Conservation (phyloP, 2,888 invertebrate genomes). For the Tryphoninae sp. region DNA sequence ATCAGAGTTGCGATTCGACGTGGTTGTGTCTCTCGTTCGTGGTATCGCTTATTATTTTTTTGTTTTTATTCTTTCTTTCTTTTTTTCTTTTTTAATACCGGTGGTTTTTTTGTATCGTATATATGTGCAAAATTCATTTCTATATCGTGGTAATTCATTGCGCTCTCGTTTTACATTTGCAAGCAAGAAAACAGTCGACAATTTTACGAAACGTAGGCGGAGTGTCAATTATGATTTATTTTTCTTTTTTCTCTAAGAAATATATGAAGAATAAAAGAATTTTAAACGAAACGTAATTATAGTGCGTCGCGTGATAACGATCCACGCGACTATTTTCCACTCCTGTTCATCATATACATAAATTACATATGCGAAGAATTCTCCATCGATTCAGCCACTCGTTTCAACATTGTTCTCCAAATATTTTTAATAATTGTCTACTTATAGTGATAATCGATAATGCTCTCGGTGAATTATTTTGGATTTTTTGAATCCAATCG, state of each 20-base stretch:
- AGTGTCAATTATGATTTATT: neutral
- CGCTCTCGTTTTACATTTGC: neutral
- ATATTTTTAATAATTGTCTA: too few species aligned
- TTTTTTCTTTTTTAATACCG: slow-evolving; percentile 6
- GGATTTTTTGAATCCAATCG: too few species aligned
- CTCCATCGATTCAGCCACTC: too few species aligned
- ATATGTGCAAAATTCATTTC: slow-evolving; percentile 34
- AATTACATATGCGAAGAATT: slow-evolving; percentile 34
- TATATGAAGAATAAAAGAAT: neutral
- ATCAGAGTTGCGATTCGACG: slow-evolving; percentile 65
- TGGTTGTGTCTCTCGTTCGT: neutral
- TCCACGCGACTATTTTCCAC: slow-evolving; percentile 28
- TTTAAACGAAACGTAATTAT: neutral
- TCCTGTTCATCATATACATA: slow-evolving; percentile 30
- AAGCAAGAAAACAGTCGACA: slow-evolving; percentile 20
- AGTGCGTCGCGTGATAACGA: slow-evolving; percentile 33
- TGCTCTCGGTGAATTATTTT: too few species aligned
- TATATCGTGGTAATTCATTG: slow-evolving; percentile 7
- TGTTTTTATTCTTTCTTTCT: slow-evolving; percentile 3
- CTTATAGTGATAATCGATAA: too few species aligned
- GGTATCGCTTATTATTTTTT: slow-evolving; percentile 27
- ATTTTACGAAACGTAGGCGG: neutral
- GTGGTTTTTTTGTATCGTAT: slow-evolving; percentile 16
- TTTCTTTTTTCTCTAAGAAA: neutral
- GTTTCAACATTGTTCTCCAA: too few species aligned